Evolutionary conservation across 2,888 invertebrate genomes (phyloP).

Genomic region (Trachelus troglodyta): DNA sequence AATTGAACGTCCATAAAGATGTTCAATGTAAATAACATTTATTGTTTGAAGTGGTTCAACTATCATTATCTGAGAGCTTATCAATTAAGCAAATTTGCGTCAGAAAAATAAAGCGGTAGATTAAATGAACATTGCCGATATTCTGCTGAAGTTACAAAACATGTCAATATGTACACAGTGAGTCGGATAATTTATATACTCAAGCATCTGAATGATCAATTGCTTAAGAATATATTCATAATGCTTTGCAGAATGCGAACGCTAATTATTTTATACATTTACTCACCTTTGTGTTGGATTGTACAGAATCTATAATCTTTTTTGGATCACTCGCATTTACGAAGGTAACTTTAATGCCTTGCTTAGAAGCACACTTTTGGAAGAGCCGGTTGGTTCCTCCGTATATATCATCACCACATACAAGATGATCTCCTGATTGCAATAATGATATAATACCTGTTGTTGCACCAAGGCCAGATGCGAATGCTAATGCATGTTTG

Average conservation of each 20-base stretch:
- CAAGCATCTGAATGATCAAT: neutral
- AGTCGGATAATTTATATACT: neutral
- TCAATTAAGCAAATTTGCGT: neutral
- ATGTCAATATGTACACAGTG: neutral
- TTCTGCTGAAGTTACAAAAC: neutral
- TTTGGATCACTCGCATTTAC: conserved; percentile 79
- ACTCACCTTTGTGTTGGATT: conserved; percentile 85
- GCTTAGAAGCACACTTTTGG: conserved; percentile 73
- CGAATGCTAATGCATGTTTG: conserved; percentile 83
- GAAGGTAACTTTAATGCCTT: conserved; percentile 81
- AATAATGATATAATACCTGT: conserved; percentile 82
- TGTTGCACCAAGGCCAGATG: conserved; percentile 92
- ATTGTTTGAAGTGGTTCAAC: neutral
- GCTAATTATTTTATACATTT: neutral
- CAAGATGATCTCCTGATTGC: conserved; percentile 87
- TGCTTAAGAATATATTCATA: conserved; percentile 11
- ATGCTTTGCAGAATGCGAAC: neutral
- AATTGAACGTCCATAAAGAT: neutral
- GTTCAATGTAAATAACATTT: neutral
- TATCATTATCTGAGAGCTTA: neutral
- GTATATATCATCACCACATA: conserved; percentile 93
- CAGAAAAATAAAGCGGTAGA: neutral
- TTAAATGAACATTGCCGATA: neutral
- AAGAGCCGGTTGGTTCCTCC: conserved; percentile 88
- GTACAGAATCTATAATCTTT: conserved; percentile 76